These are phyloP conservation scores for Papilio elwesi DNA, from an alignment of 2,888 invertebrate genomes.

Conservation along the genomic window DNA sequence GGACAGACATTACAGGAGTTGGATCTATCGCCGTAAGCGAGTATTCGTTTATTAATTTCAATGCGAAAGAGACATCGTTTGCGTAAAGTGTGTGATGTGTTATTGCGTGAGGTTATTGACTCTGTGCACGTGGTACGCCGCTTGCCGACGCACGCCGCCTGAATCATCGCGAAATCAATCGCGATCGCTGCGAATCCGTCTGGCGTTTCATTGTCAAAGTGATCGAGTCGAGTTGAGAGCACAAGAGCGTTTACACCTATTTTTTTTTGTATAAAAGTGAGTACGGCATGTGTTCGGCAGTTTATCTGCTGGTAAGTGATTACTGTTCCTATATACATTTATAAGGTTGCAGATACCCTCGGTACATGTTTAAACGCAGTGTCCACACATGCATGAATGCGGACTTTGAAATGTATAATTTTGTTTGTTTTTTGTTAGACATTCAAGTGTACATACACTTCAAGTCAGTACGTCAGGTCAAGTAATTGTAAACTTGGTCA, in stretches of 20 bases:
- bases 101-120: conserved; percentile 29
- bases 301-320: too few relatives aligned
- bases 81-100: background rate
- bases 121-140: conserved; percentile 41
- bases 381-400: too few relatives aligned
- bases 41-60: too few relatives aligned
- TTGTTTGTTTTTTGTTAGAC: too few relatives aligned
- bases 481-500: too few relatives aligned
- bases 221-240: conserved; percentile 24
- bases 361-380: too few relatives aligned
- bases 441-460: too few relatives aligned
- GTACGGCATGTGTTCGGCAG: background rate
- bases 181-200: conserved; percentile 28
- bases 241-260: background rate
- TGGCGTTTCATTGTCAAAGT: conserved; percentile 21
- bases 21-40: too few relatives aligned
- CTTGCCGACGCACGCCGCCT: conserved; percentile 58
- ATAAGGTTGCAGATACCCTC: too few relatives aligned
- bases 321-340: background rate
- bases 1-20: too few relatives aligned
- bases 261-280: conserved; percentile 17
- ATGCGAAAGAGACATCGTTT: background rate
- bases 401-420: too few relatives aligned
- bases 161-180: conserved; percentile 55
- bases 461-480: too few relatives aligned